phyloP scores from a whole-genome alignment of 2,888 invertebrate genomes.

The Drosophila pseudotakahashii region DNA sequence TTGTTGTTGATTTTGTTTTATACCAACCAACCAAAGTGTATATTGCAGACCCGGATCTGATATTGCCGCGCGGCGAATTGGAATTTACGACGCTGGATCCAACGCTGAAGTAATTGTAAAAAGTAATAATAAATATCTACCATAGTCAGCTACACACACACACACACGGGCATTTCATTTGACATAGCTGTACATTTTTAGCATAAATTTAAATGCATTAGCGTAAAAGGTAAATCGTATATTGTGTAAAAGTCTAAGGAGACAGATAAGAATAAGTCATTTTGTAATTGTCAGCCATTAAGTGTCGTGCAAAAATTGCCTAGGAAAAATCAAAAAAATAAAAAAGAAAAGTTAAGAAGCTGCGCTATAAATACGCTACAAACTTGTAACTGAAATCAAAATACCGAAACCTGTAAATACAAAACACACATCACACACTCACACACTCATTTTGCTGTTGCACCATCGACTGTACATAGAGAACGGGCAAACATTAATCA shows the following conservation, averaged over 20 bases:
- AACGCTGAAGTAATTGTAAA: conserved; percentile 82
- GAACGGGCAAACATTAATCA: conserved; percentile 74
- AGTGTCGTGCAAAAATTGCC: conserved; percentile 17
- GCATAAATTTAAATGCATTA: conserved; percentile 79
- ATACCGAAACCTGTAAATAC: conserved; percentile 41
- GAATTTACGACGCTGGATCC: conserved; percentile 85
- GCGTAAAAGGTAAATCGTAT: conserved; percentile 42
- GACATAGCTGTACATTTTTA: conserved; percentile 79
- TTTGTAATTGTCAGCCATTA: conserved; percentile 47
- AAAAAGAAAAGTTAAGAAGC: conserved; percentile 3
- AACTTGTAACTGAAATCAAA: conserved; percentile 74
- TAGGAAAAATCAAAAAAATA: conserved; percentile 31
- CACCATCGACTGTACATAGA: conserved; percentile 69
- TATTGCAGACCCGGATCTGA: conserved; percentile 85
- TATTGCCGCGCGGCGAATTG: conserved; percentile 84
- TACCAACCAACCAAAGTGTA: conserved; percentile 83
- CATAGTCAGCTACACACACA: conserved; percentile 45
- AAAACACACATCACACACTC: background rate
- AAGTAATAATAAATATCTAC: conserved; percentile 71
- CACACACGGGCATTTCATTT: conserved; percentile 71
- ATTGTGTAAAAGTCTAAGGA: conserved; percentile 19
- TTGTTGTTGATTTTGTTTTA: conserved; percentile 77
- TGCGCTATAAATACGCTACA: conserved; percentile 55
- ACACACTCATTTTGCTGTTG: conserved; percentile 38
- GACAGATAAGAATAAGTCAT: conserved; percentile 28